Evolutionary conservation across 2,888 invertebrate genomes (phyloP), one percentile per base, ranked within the genome.

Genomic region (Protophormia terraenovae): DNA sequence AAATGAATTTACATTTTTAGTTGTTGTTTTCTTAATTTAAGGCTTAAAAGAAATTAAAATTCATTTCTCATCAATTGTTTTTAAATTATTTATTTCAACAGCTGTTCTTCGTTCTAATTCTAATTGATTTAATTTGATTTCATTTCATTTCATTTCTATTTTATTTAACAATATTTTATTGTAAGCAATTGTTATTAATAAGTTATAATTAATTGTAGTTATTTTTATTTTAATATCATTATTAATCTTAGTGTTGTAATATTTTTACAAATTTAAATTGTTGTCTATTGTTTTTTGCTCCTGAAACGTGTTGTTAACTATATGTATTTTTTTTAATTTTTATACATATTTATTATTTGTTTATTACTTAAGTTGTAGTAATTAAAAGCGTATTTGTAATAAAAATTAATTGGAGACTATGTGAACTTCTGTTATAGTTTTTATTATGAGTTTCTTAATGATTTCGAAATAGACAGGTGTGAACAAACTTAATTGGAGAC

Each of bases 1-100:
- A 24, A 72, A 55, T 73, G 0, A 47, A 58, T 67, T 58, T n/a
- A 58, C 12, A 32, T 53, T 0, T 29, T 62, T 47, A 4, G 2
- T 60, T 45, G 8, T 45, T 6, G 5, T 29, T 14, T 29, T 32
- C 38, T 19, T 16, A 27, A 45, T n/a, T 67, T 47, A 67, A 60
- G 22, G 67, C 24, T 32, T 66, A 16, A 7, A 12, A 0, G n/a
- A 14, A 22, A 35, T 71, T 45, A 58, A 58, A 35, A 58, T 77
- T 77, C 47, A 83, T 32, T 77, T 83, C 82, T 55, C 82, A 77
- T 4, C 64, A 66, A 83, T 77, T 83, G 75, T 69, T 81, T 41
- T 22, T 1, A 1, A 64, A 14, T 45, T n/a, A 12, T 14, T 16
- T 69, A 0, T 77, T 60, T 29, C 41, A 47, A 35, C 69, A 76